phyloP scores from a whole-genome alignment of 2,888 invertebrate species.

The Colletes collaris region DNA sequence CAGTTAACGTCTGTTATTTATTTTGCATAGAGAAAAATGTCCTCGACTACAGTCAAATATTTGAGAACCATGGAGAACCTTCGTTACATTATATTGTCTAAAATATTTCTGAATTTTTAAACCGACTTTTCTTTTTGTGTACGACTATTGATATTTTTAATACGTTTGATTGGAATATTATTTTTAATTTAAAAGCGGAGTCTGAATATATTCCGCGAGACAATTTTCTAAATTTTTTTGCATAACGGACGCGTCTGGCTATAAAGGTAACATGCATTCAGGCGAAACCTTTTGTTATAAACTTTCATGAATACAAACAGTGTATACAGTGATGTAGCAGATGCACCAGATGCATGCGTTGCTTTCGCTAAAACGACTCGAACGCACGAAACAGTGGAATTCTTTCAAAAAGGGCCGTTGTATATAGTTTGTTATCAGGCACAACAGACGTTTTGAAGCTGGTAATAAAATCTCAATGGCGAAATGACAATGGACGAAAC shows the following conservation, averaged over 20 bases:
- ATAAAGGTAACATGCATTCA: conserved; percentile 4
- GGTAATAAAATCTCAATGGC: neutral
- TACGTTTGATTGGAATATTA: neutral
- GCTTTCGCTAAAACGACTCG: conserved; percentile 27
- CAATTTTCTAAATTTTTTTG: conserved; percentile 7
- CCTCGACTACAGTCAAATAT: neutral
- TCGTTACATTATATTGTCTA: neutral
- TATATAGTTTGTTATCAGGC: neutral
- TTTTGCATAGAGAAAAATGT: neutral
- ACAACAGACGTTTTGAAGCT: neutral
- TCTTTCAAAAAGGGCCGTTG: neutral
- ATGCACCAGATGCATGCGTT: conserved; percentile 28
- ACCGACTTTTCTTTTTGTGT: too few species aligned
- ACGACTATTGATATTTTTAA: neutral
- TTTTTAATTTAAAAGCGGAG: neutral
- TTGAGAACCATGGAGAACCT: neutral
- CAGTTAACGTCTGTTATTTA: neutral
- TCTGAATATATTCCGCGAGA: neutral
- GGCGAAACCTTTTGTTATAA: conserved; percentile 23
- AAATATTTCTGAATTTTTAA: too few species aligned
- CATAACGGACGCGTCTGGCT: conserved; percentile 13
- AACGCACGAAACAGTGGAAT: conserved; percentile 9
- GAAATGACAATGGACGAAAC: too few species aligned
- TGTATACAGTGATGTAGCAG: conserved; percentile 4
- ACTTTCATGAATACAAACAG: conserved; percentile 16